Evolutionary conservation across 2,113 vertebrate species (phyloP).

Genomic region (Oreochromis aureus): DNA sequence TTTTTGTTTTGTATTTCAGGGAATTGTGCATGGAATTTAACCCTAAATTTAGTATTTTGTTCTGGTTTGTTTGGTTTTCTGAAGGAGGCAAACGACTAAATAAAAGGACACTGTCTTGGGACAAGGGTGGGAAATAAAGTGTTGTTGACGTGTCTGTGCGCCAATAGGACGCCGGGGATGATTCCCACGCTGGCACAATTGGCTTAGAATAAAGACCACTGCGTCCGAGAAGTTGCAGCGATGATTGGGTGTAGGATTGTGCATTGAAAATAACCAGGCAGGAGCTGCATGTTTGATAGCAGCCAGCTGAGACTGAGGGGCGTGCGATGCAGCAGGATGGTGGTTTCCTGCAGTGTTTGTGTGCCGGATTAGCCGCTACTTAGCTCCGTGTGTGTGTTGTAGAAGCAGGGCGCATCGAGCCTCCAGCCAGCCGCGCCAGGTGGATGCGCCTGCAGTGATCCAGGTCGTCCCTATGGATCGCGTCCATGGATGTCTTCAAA

Average conservation of each 20-base stretch:
- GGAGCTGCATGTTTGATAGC: neutral
- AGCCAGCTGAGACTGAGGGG: neutral
- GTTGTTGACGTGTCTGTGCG: conserved; percentile 15
- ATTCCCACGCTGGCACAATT: conserved; percentile 30
- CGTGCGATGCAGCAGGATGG: conserved; percentile 21
- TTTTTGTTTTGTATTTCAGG: conserved; percentile 54
- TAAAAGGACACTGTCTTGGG: conserved; percentile 44
- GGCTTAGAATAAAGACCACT: conserved; percentile 21
- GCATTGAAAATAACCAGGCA: neutral
- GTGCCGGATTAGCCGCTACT: conserved; percentile 42
- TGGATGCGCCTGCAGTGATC: conserved; percentile 66
- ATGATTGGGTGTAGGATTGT: conserved; percentile 11
- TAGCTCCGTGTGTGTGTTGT: conserved; percentile 8
- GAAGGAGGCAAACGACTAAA: conserved; percentile 51
- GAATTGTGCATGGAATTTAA: conserved; percentile 59
- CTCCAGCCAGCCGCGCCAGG: conserved; percentile 53
- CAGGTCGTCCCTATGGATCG: conserved; percentile 75
- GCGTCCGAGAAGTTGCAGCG: neutral
- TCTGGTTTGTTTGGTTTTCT: conserved; percentile 27
- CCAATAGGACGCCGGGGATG: conserved; percentile 47
- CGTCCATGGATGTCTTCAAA: conserved; percentile 75
- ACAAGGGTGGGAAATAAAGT: neutral
- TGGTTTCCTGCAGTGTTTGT: conserved; percentile 5
- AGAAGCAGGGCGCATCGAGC: conserved; percentile 29
- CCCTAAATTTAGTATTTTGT: conserved; percentile 40